Percentiles rank a stretch among this genome's conserved stretches.
phyloP scores from a whole-genome alignment of 2,113 vertebrate genomes.

The Caretta caretta region DNA sequence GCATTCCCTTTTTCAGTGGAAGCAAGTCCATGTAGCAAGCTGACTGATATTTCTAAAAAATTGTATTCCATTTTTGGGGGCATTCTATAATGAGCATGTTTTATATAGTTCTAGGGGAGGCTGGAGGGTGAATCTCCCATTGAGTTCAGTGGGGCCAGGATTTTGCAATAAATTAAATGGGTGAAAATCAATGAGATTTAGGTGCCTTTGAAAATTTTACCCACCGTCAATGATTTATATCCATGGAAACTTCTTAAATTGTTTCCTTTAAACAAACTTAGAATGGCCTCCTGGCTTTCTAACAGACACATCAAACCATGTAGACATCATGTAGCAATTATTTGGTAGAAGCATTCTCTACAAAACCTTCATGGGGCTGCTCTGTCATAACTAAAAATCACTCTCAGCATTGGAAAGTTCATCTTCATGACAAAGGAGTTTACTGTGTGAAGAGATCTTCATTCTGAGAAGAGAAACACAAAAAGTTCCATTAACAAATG shows the following conservation, averaged over 20 bases:
- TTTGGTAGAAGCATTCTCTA: background rate
- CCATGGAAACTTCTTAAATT: background rate
- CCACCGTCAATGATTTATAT: background rate
- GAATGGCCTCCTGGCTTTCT: background rate
- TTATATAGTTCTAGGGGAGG: conserved; percentile 4
- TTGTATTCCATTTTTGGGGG: background rate
- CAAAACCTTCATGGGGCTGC: background rate
- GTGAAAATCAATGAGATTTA: background rate
- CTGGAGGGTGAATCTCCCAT: background rate
- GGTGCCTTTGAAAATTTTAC: background rate
- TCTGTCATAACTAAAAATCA: background rate
- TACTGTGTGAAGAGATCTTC: fast-evolving
- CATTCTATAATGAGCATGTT: conserved; percentile 29
- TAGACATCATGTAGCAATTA: background rate
- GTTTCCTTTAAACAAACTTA: background rate
- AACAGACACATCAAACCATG: background rate
- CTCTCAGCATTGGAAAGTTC: background rate
- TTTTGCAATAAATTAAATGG: conserved; percentile 11
- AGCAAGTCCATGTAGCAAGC: conserved; percentile 36
- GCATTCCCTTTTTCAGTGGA: background rate
- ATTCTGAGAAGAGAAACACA: fast-evolving
- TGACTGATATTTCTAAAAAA: conserved; percentile 24
- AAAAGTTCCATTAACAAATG: background rate
- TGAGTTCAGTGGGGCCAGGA: conserved; percentile 14
- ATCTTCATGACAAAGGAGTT: background rate